Evolutionary conservation across 37 sponge, comb jelly and placozoan species (phyloP), one percentile per base, ranked within the genome.

Genomic region (Aphrocallistes beatrix): DNA sequence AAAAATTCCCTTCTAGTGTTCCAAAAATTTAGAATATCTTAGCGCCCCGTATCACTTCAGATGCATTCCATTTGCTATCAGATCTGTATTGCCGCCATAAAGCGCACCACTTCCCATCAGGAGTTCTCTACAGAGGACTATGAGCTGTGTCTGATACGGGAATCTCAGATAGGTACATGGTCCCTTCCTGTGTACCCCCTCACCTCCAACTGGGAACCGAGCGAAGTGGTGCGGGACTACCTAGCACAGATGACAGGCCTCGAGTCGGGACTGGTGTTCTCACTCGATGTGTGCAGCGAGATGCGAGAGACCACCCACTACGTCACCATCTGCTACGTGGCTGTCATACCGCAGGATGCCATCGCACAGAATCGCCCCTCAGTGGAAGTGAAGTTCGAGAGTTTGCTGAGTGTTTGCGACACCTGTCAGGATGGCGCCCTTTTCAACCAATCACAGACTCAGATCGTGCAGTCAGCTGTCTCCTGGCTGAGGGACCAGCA

Each of bases 371-470:
- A 21, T 28, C 10, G 75, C 10, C 75, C 75, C 10, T 60, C 75
- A 13, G 34, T 60, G 10, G 75, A 60, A 60, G 75, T 60, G 17
- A 60, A 60, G 34, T 60, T 60, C n/a, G 75, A 60, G 34, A 60
- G 28, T 25, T 30, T 60, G 10, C n/a, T 28, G 3, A 13, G n/a
- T 28, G n/a, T 30, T 25, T 25, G 10, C 8, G 21, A 13, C 34
- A 60, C n/a, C 28, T 60, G 17, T 6, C 6, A 60, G 8, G 21
- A 60, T 28, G 75, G 28, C 32, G 8, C 75, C 75, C 6, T 60
- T 19, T 60, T 60, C 75, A 60, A 60, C 75, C 75, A 60, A 60
- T 60, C 75, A 60, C 75, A 60, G 10, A 60, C 75, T 25, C 75
- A 60, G 75, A 13, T 60, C n/a, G 10, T 60, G n/a, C 75, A 30